A percentile compares a stretch with the other conserved stretches of the same genome.
phyloP scores from a whole-genome alignment of 2,797 vertebrate species.

The Nothura maculosa region DNA sequence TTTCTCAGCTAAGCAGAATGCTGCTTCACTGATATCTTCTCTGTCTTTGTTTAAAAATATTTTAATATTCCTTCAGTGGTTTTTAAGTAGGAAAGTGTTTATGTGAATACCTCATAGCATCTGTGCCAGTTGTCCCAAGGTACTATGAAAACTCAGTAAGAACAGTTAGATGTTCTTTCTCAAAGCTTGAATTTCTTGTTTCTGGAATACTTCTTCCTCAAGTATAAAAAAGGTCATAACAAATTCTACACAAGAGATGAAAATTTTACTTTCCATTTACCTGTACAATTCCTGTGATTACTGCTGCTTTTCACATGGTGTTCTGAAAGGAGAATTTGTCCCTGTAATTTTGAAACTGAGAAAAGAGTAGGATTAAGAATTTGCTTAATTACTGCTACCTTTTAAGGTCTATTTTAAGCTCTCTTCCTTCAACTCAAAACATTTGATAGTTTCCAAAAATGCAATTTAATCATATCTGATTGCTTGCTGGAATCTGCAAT shows the following conservation, averaged over 20 bases:
- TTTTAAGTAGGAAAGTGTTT: neutral
- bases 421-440: constrained; percentile 24
- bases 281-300: neutral
- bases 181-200: neutral
- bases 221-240: neutral
- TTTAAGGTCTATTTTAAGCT: constrained; percentile 50
- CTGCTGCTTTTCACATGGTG: neutral
- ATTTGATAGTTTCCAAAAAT: constrained; percentile 54
- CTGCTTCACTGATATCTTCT: neutral
- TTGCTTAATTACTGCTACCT: constrained; percentile 28
- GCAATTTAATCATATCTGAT: constrained; percentile 52
- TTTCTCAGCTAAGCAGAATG: neutral
- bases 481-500: constrained; percentile 56
- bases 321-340: neutral
- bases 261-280: neutral
- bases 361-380: constrained; percentile 9
- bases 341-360: constrained; percentile 3
- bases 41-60: neutral
- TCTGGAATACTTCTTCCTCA: neutral
- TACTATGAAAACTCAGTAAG: neutral
- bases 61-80: neutral
- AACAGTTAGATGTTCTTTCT: neutral
- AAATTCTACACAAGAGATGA: neutral
- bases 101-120: neutral
- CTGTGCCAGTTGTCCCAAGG: neutral